Percentiles rank a stretch among this genome's conserved stretches.
These are phyloP conservation scores for Monochamus saltuarius DNA, from an alignment of 1,140 invertebrate genomes.

Conservation along the genomic window DNA sequence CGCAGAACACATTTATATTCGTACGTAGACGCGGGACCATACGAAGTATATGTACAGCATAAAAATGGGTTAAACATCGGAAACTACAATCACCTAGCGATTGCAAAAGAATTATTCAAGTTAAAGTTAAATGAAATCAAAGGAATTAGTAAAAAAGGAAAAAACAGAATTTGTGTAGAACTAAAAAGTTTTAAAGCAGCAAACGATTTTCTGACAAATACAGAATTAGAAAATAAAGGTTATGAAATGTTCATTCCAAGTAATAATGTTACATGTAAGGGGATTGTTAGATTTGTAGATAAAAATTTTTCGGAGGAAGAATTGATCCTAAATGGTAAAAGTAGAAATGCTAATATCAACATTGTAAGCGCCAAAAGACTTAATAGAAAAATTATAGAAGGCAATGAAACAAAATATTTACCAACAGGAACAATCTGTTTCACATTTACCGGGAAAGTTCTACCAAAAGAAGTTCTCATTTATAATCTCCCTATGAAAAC, in stretches of 20 bases:
- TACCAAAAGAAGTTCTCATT: slow-evolving; percentile 9
- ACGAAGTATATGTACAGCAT: no score
- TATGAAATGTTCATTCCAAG: slow-evolving; percentile 16
- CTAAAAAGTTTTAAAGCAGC: no score
- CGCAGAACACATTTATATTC: no score
- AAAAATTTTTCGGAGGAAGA: slow-evolving; percentile 6
- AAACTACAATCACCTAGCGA: no score
- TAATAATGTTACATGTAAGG: slow-evolving; percentile 15
- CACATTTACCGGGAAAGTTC: slow-evolving; percentile 17
- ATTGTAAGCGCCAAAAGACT: slow-evolving; percentile 10
- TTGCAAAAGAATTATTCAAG: no score
- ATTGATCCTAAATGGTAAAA: neutral
- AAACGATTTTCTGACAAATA: no score
- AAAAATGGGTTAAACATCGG: no score
- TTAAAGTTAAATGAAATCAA: no score
- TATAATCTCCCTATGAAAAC: neutral
- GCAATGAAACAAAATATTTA: neutral
- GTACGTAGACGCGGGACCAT: no score
- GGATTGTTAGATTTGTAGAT: slow-evolving; percentile 12
- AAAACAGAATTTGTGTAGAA: no score
- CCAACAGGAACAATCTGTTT: slow-evolving; percentile 9
- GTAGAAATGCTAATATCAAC: neutral
- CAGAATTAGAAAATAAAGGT: neutral
- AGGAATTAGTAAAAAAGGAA: no score
- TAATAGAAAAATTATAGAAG: slow-evolving; percentile 14